Percentiles rank a stretch among this genome's conserved stretches.
Evolutionary conservation across 2,888 invertebrate species (phyloP).

Genomic region (Nasonia oneida): DNA sequence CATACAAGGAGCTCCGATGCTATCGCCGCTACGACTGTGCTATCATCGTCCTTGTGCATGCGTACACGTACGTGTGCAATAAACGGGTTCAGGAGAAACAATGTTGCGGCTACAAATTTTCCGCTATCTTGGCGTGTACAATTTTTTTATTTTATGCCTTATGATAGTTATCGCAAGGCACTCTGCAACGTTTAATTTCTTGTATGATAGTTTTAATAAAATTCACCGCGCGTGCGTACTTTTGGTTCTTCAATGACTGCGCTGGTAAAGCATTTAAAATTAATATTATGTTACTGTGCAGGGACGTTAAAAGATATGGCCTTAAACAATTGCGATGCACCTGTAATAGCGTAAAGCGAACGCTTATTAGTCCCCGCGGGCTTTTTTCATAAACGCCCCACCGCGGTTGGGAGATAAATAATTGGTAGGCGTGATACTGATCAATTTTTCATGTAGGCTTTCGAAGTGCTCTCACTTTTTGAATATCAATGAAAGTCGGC

Average conservation of each 20-base stretch:
- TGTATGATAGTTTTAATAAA: neutral
- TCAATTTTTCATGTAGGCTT: neutral
- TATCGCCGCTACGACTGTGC: neutral
- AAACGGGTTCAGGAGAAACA: neutral
- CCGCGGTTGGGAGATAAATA: slow-evolving; percentile 20
- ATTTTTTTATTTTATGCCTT: neutral
- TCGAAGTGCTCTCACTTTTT: neutral
- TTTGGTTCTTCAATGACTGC: neutral
- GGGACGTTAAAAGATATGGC: slow-evolving; percentile 4
- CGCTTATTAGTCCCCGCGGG: slow-evolving; percentile 17
- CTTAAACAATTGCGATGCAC: slow-evolving; percentile 9
- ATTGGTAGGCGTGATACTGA: slow-evolving; percentile 32
- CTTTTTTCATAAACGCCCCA: slow-evolving; percentile 6
- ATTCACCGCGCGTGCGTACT: neutral
- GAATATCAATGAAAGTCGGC: slow-evolving; percentile 11
- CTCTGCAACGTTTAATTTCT: neutral
- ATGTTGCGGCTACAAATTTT: slow-evolving; percentile 1
- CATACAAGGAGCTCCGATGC: neutral
- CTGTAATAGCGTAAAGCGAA: neutral
- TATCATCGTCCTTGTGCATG: neutral
- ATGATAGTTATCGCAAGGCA: neutral
- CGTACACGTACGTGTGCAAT: neutral
- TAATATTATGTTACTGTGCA: neutral
- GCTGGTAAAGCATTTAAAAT: neutral
- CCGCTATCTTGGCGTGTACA: neutral